phyloP scores from a whole-genome alignment of 2,797 vertebrate genomes.

The Pseudochromis fuscus region DNA sequence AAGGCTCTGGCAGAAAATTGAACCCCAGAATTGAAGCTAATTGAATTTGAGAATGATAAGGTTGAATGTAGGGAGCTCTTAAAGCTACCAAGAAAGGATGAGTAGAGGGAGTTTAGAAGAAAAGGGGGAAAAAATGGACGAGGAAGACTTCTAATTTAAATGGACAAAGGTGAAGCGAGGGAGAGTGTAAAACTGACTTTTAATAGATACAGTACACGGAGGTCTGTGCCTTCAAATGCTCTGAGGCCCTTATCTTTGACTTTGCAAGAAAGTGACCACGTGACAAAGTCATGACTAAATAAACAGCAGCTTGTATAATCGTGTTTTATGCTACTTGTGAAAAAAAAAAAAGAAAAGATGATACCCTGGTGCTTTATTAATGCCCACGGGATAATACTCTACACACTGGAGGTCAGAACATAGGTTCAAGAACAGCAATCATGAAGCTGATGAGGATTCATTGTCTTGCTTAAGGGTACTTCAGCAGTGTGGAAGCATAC shows the following conservation, averaged over 20 bases:
- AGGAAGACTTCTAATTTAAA: constrained; percentile 54
- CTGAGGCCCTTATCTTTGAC: constrained; percentile 56
- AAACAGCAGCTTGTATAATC: constrained; percentile 58
- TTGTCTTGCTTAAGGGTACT: constrained; percentile 25
- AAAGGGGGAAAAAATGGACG: constrained; percentile 14
- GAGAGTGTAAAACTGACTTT: constrained; percentile 30
- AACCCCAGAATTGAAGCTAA: constrained; percentile 82
- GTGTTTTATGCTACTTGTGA: constrained; percentile 44
- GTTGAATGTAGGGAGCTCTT: constrained; percentile 69
- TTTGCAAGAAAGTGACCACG: constrained; percentile 45
- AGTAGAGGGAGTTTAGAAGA: constrained; percentile 39
- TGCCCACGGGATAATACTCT: constrained; percentile 6
- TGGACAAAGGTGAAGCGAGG: constrained; percentile 57
- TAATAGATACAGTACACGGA: constrained; percentile 20
- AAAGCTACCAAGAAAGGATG: constrained; percentile 53
- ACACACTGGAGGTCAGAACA: constrained; percentile 48
- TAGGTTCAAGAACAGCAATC: constrained; percentile 38
- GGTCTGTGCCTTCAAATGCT: constrained; percentile 46
- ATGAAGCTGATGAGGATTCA: constrained; percentile 17
- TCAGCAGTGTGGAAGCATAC: background rate
- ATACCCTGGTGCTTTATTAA: constrained; percentile 5
- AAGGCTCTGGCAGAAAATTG: constrained; percentile 77
- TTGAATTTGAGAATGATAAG: constrained; percentile 84
- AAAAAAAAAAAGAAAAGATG: constrained; percentile 21
- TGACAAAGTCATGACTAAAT: constrained; percentile 56